These are phyloP conservation scores for Syngnathus scovelli DNA, from an alignment of 2,113 vertebrate species.

Conservation along the genomic window DNA sequence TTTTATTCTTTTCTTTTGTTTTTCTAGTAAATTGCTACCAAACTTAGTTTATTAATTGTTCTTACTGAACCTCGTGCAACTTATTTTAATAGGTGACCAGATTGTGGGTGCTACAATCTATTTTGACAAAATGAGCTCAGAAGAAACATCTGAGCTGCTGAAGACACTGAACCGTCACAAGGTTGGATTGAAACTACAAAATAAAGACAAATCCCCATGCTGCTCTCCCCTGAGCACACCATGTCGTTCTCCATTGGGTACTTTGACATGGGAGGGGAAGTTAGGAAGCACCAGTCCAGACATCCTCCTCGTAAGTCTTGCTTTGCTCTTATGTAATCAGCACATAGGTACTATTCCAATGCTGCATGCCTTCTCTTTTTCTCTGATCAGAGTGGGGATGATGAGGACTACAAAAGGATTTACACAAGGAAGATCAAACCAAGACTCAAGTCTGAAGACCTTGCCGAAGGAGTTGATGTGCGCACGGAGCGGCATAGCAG, in stretches of 20 bases:
- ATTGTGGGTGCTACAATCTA: conserved; percentile 93
- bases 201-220: conserved; percentile 80
- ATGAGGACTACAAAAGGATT: conserved; percentile 88
- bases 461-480: conserved; percentile 75
- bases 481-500: conserved; percentile 82
- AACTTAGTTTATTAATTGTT: neutral
- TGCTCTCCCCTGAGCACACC: conserved; percentile 76
- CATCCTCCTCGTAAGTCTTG: conserved; percentile 79
- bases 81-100: conserved; percentile 79
- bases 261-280: conserved; percentile 69
- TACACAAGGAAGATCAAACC: conserved; percentile 94
- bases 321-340: neutral
- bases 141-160: conserved; percentile 82
- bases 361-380: conserved; percentile 12
- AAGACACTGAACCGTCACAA: conserved; percentile 84
- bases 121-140: conserved; percentile 88
- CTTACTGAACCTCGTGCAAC: neutral
- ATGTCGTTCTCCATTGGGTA: conserved; percentile 73
- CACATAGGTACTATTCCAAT: neutral
- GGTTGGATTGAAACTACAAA: conserved; percentile 87
- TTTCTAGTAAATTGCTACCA: neutral
- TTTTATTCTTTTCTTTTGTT: neutral
- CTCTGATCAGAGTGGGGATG: conserved; percentile 81
- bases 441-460: conserved; percentile 83
- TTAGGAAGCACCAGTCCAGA: conserved; percentile 75